Evolutionary conservation across 2,888 invertebrate species (phyloP).

Genomic region (Mythimna vitellina): DNA sequence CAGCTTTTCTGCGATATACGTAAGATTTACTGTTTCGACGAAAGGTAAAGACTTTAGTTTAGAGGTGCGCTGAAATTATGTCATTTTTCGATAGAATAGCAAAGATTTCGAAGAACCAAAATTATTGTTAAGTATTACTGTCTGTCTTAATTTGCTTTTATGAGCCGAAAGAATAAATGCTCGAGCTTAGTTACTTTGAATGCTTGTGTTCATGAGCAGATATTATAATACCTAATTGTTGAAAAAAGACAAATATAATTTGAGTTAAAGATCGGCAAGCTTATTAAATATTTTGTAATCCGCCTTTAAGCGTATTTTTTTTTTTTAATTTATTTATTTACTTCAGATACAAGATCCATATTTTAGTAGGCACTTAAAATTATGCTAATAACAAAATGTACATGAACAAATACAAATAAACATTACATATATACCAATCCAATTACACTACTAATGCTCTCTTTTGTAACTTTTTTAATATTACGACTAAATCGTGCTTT

Average conservation of each 20-base stretch:
- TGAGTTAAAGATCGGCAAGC: neutral
- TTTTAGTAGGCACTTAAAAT: no score
- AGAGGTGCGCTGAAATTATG: neutral
- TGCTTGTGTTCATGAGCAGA: neutral
- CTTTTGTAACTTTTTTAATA: constrained; percentile 15
- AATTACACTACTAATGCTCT: no score
- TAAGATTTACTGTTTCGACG: neutral
- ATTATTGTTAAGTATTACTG: neutral
- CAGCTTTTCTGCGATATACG: constrained; percentile 9
- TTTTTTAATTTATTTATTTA: no score
- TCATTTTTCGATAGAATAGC: constrained; percentile 15
- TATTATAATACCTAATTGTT: neutral
- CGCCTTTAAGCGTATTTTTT: constrained; percentile 12
- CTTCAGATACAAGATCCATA: no score
- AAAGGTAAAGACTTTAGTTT: neutral
- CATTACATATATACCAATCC: no score
- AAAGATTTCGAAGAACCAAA: constrained; percentile 17
- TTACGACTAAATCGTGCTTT: constrained; percentile 25
- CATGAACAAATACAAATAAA: no score
- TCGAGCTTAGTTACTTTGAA: constrained; percentile 10
- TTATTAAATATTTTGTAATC: neutral
- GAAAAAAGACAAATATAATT: constrained; percentile 3
- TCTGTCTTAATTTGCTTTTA: no score
- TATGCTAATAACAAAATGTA: no score
- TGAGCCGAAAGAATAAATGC: neutral